These are phyloP conservation scores for Calyptommatus sinebrachiatus DNA, from an alignment of 2,113 vertebrate species.

Conservation along the genomic window DNA sequence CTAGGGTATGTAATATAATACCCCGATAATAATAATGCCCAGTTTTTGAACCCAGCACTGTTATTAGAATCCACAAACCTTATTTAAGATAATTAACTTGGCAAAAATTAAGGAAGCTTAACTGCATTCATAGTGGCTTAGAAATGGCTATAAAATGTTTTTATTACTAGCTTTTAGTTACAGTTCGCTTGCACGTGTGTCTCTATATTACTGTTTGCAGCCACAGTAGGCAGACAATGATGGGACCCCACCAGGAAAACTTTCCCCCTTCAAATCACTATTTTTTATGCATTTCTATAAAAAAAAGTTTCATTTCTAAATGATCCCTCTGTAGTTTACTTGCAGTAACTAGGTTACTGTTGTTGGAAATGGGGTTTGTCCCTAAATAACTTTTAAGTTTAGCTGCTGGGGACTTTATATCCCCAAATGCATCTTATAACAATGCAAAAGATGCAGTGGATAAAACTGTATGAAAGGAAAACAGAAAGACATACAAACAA, in stretches of 20 bases:
- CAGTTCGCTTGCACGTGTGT: not conserved
- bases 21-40: not conserved
- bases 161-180: not conserved
- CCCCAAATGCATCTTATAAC: not conserved
- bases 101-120: not conserved
- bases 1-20: not conserved
- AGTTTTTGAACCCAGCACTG: not conserved
- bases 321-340: not conserved
- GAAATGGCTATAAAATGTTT: not conserved
- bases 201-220: not conserved
- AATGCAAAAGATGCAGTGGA: not conserved
- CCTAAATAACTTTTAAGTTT: not conserved
- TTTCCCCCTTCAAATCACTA: not conserved
- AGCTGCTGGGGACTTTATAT: conserved; percentile 14
- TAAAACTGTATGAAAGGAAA: too few species aligned
- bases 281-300: not conserved
- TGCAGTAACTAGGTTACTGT: not conserved
- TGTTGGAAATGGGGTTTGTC: conserved; percentile 8
- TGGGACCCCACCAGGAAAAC: not conserved
- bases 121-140: not conserved
- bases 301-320: not conserved
- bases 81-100: not conserved
- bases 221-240: not conserved
- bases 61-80: not conserved
- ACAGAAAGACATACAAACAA: too few species aligned